These are phyloP conservation scores for Hirtodrosophila histrioides DNA, from an alignment of 2,888 invertebrate species.

Conservation along the genomic window DNA sequence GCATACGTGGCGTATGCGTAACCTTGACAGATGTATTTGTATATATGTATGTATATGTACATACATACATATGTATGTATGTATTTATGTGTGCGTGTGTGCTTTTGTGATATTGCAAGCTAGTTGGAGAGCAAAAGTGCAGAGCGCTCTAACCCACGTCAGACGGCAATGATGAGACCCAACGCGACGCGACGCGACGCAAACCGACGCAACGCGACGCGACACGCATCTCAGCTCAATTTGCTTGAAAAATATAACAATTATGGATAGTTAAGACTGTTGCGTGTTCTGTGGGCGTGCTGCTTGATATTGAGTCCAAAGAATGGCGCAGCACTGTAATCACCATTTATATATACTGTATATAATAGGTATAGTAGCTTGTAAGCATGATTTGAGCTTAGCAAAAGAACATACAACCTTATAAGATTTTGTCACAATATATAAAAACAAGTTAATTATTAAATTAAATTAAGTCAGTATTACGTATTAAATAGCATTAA, in stretches of 20 bases:
- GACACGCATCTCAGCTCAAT: constrained; percentile 66
- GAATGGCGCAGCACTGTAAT: constrained; percentile 40
- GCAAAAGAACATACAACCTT: constrained; percentile 8
- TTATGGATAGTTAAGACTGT: constrained; percentile 68
- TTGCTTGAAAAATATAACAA: constrained; percentile 65
- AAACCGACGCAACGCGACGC: neutral
- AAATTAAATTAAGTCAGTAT: no score
- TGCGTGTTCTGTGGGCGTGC: constrained; percentile 38
- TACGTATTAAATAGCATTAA: no score
- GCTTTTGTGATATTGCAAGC: constrained; percentile 47
- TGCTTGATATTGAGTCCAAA: constrained; percentile 21
- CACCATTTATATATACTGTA: constrained; percentile 11
- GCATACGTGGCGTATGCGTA: constrained; percentile 78
- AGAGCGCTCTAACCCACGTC: constrained; percentile 35
- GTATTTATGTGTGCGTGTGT: constrained; percentile 12
- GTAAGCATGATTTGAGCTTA: constrained; percentile 6
- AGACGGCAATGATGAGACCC: constrained; percentile 28
- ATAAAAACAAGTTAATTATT: no score
- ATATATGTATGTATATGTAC: constrained; percentile 1
- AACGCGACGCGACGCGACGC: neutral
- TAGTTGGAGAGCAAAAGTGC: constrained; percentile 42
- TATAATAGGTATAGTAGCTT: constrained; percentile 5
- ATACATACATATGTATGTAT: constrained; percentile 2
- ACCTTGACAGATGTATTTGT: constrained; percentile 68
- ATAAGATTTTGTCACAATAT: no score